A percentile compares a stretch with the other conserved stretches of the same genome.
Conservation (phyloP, 2,888 invertebrate genomes). For the Myathropa florea region DNA sequence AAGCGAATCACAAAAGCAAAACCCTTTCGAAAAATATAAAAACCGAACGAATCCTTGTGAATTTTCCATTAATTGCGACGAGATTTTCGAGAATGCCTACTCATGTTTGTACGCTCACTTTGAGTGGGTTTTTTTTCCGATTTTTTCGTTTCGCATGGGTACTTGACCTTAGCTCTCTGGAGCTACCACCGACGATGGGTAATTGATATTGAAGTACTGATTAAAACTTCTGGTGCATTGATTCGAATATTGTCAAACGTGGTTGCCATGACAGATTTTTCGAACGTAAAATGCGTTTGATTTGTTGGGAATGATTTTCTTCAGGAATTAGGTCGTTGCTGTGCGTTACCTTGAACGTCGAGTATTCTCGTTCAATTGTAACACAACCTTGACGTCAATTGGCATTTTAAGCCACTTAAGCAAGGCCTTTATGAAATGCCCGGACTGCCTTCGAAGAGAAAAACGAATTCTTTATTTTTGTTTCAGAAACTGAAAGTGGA, state of each 20-base stretch:
- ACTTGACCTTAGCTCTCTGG: background rate
- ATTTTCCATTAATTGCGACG: constrained; percentile 18
- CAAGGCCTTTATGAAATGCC: too few species aligned
- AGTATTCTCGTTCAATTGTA: too few species aligned
- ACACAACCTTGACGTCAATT: too few species aligned
- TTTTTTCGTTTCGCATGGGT: background rate
- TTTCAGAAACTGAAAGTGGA: too few species aligned
- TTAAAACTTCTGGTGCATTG: background rate
- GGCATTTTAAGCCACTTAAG: too few species aligned
- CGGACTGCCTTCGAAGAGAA: too few species aligned
- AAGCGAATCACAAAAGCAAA: background rate
- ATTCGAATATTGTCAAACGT: background rate
- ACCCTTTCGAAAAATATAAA: background rate
- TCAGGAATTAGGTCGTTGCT: too few species aligned
- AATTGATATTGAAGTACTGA: constrained; percentile 6
- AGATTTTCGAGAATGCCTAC: background rate
- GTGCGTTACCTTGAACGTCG: too few species aligned
- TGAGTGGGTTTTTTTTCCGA: background rate
- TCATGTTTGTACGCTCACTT: background rate
- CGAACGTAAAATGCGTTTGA: background rate
- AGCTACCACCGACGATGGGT: background rate
- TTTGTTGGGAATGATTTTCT: background rate
- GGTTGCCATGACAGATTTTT: background rate
- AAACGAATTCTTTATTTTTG: too few species aligned
- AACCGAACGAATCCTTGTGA: background rate